Evolutionary conservation across 2,888 invertebrate species (phyloP).

Genomic region (Ennomos fuscantarius): DNA sequence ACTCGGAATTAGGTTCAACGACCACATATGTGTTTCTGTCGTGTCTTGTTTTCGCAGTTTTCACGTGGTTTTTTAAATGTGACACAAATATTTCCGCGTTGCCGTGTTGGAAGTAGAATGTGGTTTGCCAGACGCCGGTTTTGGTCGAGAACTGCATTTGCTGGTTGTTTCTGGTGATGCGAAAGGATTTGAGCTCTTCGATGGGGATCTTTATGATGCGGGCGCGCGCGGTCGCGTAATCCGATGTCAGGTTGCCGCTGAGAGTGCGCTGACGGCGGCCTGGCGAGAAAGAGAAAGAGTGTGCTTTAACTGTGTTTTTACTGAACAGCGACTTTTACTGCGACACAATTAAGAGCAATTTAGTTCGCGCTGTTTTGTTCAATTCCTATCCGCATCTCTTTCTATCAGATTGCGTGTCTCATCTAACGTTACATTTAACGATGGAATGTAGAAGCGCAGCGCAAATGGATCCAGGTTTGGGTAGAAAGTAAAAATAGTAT

Average conservation of each 20-base stretch:
- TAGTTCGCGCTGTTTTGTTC: too few species aligned
- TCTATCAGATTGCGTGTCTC: too few species aligned
- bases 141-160: conserved; percentile 78
- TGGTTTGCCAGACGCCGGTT: conserved; percentile 87
- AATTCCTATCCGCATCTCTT: too few species aligned
- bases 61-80: conserved; percentile 86
- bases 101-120: conserved; percentile 95
- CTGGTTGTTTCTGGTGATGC: conserved; percentile 70
- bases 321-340: too few species aligned
- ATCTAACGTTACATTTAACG: too few species aligned
- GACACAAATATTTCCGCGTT: conserved; percentile 92
- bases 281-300: conserved; percentile 35
- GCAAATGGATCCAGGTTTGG: too few species aligned
- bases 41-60: conserved; percentile 88
- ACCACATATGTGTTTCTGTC: conserved; percentile 88
- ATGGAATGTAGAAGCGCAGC: too few species aligned
- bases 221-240: conserved; percentile 73
- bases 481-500: too few species aligned
- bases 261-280: conserved; percentile 87
- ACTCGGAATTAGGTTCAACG: conserved; percentile 86
- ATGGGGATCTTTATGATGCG: conserved; percentile 73
- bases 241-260: conserved; percentile 82
- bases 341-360: too few species aligned
- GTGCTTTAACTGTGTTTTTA: too few species aligned
- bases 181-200: conserved; percentile 72